Evolutionary conservation across 1,140 invertebrate genomes (phyloP).

Genomic region (Antheraea pernyi): DNA sequence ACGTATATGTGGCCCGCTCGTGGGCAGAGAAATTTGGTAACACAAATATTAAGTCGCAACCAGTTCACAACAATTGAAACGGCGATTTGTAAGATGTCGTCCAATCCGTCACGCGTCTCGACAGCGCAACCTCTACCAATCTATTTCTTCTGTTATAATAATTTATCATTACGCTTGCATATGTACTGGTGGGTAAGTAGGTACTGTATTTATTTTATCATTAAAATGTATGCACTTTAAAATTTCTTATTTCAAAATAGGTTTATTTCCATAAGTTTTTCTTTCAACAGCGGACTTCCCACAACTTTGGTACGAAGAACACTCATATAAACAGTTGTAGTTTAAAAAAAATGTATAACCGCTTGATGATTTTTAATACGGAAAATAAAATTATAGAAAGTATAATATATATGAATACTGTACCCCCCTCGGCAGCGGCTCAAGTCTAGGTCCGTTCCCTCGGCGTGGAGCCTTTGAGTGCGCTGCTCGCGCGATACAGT

Average conservation of each 20-base stretch:
- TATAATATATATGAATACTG: too few species aligned
- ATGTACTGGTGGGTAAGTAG: neutral
- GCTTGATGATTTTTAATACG: too few species aligned
- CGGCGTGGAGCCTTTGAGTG: too few species aligned
- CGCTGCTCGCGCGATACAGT: too few species aligned
- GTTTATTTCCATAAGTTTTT: too few species aligned
- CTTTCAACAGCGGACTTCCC: too few species aligned
- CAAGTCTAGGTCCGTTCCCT: too few species aligned
- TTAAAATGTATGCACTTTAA: neutral
- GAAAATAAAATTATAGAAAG: too few species aligned
- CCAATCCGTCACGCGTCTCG: constrained; percentile 45
- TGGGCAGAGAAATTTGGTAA: constrained; percentile 55
- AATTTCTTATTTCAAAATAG: neutral
- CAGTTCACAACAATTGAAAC: constrained; percentile 52
- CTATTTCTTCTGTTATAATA: neutral
- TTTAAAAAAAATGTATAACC: too few species aligned
- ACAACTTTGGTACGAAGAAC: too few species aligned
- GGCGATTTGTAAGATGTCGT: constrained; percentile 49
- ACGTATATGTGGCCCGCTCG: constrained; percentile 22
- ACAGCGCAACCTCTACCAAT: constrained; percentile 9
- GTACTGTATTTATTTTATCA: neutral
- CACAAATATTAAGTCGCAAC: constrained; percentile 50
- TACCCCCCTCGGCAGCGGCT: too few species aligned
- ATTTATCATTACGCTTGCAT: neutral
- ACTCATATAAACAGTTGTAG: too few species aligned